Conservation (phyloP, 2,797 vertebrate species). For the Manis crassicaudata region DNA sequence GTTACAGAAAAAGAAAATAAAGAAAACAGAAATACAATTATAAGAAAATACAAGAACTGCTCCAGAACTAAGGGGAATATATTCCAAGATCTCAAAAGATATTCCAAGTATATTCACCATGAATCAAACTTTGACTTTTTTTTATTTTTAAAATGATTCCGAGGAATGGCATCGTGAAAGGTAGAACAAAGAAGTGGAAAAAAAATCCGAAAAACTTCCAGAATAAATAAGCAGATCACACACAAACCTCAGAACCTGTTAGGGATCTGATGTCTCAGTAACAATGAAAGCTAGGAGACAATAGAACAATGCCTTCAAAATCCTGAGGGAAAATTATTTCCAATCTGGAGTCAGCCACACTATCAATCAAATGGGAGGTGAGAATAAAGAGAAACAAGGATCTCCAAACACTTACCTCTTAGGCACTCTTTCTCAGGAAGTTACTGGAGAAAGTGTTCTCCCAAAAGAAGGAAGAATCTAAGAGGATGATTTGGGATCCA, state of each 20-base stretch:
- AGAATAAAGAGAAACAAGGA: not conserved
- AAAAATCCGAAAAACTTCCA: not conserved
- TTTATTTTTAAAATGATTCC: not conserved
- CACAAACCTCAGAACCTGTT: not conserved
- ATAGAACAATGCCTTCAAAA: slow-evolving; percentile 31
- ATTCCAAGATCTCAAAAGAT: not conserved
- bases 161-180: not conserved
- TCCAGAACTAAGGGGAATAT: not conserved
- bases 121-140: not conserved
- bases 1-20: not conserved
- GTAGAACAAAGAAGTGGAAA: not conserved
- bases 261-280: not conserved
- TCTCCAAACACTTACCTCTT: not conserved
- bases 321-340: not conserved
- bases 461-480: not conserved
- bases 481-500: not conserved
- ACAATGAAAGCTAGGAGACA: slow-evolving; percentile 18
- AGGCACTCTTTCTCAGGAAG: not conserved
- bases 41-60: not conserved
- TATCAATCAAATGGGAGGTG: not conserved
- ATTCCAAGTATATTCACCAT: not conserved
- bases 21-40: not conserved
- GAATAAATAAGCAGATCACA: slow-evolving; percentile 40
- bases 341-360: not conserved
- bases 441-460: not conserved